These are phyloP conservation scores for Tridacna gigas DNA, from an alignment of 2,888 invertebrate species.

Conservation along the genomic window DNA sequence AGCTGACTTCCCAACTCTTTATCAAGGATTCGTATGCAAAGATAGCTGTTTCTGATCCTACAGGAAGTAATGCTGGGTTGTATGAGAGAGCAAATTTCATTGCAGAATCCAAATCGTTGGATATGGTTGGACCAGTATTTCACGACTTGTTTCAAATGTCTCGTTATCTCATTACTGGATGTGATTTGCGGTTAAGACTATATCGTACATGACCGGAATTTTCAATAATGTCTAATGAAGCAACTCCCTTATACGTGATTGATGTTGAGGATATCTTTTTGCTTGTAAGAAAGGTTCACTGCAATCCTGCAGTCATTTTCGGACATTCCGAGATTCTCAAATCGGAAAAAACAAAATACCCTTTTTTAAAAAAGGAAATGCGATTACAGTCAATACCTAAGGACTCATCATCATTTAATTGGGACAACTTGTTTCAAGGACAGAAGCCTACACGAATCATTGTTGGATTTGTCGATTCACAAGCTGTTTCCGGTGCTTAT, in stretches of 20 bases:
- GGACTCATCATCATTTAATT: conserved; percentile 26
- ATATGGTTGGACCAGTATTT: conserved; percentile 27
- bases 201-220: conserved; percentile 23
- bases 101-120: background rate
- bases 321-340: conserved; percentile 43
- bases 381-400: conserved; percentile 25
- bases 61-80: conserved; percentile 7
- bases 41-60: background rate
- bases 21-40: conserved; percentile 3
- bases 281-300: conserved; percentile 36
- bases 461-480: no score
- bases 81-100: background rate
- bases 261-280: conserved; percentile 17
- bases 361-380: conserved; percentile 28
- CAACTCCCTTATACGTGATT: conserved; percentile 17
- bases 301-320: no score
- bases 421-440: conserved; percentile 48
- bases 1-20: conserved; percentile 26
- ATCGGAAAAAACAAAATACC: conserved; percentile 19
- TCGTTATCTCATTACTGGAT: conserved; percentile 25
- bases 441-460: conserved; percentile 25
- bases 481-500: conserved; percentile 39
- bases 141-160: conserved; percentile 28
- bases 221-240: conserved; percentile 18
- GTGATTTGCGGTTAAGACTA: conserved; percentile 25